Base-by-base conservation (phyloP, 2,797 vertebrate species). In the Sebastes goodei region DNA sequence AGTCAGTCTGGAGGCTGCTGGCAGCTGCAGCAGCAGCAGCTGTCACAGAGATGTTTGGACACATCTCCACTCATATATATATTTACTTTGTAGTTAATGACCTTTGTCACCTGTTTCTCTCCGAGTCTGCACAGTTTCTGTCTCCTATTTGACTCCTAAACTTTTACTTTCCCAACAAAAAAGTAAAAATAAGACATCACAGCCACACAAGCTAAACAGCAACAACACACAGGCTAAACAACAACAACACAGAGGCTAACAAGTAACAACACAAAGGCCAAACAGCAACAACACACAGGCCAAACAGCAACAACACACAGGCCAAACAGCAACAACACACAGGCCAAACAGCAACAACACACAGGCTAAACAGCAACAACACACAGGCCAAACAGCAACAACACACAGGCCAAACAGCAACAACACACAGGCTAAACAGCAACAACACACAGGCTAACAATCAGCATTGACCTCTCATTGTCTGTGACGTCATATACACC, bases 1-100 rank as follows among this genome's bases (percentile, higher is more conserved):
- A 35, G 33, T 38, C 49, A 20, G 49, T 10, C 20, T 17, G 49
- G 15, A 10, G 30, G 15, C 60, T n/a, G n/a, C 6, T 61, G 59
- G 59, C 29, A 29, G 60, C 33, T 25, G 62, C 62, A 25, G 55
- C 15, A 17, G 46, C 80, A 71, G 80, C 80, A 71, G 80, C 81
- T 83, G 81, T 83, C 71, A 75, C 66, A 35, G 60, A 12, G 35
- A 59, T 73, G 70, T 52, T 56, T 12, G 49, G 53, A 25, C 60
- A 42, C 81, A 12, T 63, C 35, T 55, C 57, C 30, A 5, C 32
- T 25, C 23, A 8, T 14, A 27, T 15, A 57, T 57, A 12, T 27
- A 27, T 25, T 25, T 27, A 57, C 55, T 57, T 57, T 49, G 46
- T 49, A 17, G 46, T 52, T 57, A 57, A 10, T 35, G 66, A 60